Evolutionary conservation across 2,888 invertebrate genomes (phyloP).

Genomic region (Hartigia nigra): DNA sequence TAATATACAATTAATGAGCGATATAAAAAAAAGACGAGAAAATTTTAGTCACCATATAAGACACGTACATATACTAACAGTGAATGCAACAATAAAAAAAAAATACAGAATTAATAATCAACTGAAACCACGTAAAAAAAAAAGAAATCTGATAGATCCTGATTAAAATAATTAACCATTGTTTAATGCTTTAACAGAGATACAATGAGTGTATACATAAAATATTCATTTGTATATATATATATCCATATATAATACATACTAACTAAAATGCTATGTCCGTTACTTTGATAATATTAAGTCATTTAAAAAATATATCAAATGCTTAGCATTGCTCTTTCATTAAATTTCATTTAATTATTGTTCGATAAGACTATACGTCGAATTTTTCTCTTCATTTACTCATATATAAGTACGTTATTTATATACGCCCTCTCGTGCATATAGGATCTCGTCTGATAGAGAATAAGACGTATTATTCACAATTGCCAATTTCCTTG

Average conservation of each 20-base stretch:
- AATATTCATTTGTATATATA: conserved; percentile 28
- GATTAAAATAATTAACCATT: conserved; percentile 30
- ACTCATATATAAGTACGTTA: background rate
- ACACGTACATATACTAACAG: background rate
- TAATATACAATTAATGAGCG: conserved; percentile 45
- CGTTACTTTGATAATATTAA: conserved; percentile 25
- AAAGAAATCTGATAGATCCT: background rate
- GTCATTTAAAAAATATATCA: conserved; percentile 12
- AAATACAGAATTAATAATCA: background rate
- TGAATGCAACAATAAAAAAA: background rate
- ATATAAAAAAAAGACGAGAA: background rate
- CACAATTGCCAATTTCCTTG: background rate
- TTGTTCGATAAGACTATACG: background rate
- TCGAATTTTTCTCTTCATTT: background rate
- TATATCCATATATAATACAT: conserved; percentile 30
- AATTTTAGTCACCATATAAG: background rate
- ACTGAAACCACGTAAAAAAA: background rate
- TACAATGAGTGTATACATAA: conserved; percentile 9
- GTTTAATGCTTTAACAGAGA: conserved; percentile 26
- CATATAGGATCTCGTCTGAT: background rate
- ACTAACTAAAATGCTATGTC: background rate
- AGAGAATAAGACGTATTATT: background rate
- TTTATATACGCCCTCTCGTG: background rate
- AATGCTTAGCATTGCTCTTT: conserved; percentile 20
- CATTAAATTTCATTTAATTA: background rate